Evolutionary conservation across 2,797 vertebrate genomes (phyloP), one percentile per base, ranked within the genome.

Genomic region (Xyrichtys novacula): DNA sequence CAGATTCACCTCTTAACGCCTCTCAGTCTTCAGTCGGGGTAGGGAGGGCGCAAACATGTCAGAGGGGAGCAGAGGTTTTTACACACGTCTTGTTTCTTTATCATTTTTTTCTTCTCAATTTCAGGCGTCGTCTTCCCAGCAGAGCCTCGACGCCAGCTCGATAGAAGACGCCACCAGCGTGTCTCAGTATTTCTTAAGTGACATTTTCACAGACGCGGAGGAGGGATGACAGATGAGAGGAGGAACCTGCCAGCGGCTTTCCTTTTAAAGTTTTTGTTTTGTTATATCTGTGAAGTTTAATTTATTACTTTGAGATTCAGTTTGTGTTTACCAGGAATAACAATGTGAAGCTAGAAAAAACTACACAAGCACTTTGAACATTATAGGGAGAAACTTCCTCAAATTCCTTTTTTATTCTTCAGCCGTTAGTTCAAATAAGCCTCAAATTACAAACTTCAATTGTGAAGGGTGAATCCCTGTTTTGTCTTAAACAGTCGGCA

Each of bases 191-290:
- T 96, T 97, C 89, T 92, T 98, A 58, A 93, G 81, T 83, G 96
- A 99, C 80, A 98, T 99, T 76, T 98, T 99, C 62, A 98, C 97
- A 70, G 95, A 96, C 39, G 96, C 98, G 44, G 94, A 97, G 31
- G 93, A 95, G 38, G 93, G 39, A 48, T 83, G 38, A 85, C 52
- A 48, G 55, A 42, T n/a, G 23, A 70, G 15, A 40, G 34, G 17
- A 25, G 22, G 2, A 32, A 43, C 52, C 19, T 57, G n/a, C 2
- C 7, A 6, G 2, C 26, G 46, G n/a, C 22, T 49, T 48, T 2
- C 1, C 15, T 38, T 59, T 54, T 10, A 36, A 16, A 5, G 6
- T 9, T 17, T 22, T 12, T 2, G 14, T 66, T 56, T 23, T 69
- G 12, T 66, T 54, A 32, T 65, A 12, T 49, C 16, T 67, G 23